phyloP scores from a whole-genome alignment of 2,113 vertebrate species.

The Leptosomus discolor region DNA sequence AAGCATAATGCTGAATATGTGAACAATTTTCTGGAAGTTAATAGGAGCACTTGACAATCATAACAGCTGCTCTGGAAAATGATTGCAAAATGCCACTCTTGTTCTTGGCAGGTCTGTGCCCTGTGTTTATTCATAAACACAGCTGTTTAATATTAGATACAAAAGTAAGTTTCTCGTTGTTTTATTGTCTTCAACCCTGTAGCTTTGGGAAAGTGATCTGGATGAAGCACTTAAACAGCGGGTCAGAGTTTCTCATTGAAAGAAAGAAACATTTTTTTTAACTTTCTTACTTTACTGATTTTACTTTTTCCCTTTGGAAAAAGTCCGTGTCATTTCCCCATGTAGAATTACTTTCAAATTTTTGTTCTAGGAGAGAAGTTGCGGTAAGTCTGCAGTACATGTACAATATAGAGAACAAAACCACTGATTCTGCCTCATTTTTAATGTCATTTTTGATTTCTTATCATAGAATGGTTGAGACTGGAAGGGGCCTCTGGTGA shows the following conservation, averaged over 20 bases:
- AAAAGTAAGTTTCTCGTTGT: neutral
- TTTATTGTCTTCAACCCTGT: neutral
- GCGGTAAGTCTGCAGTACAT: neutral
- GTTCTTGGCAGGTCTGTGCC: neutral
- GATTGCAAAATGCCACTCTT: neutral
- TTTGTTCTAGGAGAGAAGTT: neutral
- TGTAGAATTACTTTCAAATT: neutral
- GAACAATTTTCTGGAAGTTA: neutral
- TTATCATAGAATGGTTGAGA: neutral
- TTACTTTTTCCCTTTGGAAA: neutral
- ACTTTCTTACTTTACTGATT: neutral
- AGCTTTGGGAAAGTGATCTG: neutral
- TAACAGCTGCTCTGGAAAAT: conserved; percentile 1
- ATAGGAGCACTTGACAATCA: neutral
- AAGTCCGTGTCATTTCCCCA: neutral
- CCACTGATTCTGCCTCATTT: neutral
- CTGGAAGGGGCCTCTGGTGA: neutral
- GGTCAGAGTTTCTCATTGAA: neutral
- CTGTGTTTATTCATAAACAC: neutral
- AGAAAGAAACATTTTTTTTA: neutral
- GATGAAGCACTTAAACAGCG: neutral
- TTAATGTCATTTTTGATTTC: neutral
- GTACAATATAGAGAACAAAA: neutral
- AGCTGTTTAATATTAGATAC: neutral
- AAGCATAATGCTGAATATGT: neutral